phyloP scores from a whole-genome alignment of 2,888 invertebrate genomes.

The Philopedon plagiatum region DNA sequence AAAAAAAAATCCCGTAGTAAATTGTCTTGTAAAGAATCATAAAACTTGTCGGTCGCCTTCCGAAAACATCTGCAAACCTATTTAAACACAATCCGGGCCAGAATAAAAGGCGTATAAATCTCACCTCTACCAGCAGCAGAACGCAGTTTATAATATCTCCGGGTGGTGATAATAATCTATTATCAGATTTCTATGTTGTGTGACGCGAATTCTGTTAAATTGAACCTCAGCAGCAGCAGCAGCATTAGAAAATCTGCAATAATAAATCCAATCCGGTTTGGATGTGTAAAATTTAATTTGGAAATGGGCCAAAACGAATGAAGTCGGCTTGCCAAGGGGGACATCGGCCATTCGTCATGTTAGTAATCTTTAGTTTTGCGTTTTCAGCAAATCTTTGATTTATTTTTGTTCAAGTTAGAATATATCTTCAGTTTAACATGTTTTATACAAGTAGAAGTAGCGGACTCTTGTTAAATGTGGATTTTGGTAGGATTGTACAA shows the following conservation, averaged over 20 bases:
- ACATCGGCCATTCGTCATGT: slow-evolving; percentile 41
- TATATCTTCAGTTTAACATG: not conserved
- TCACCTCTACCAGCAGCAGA: slow-evolving; percentile 23
- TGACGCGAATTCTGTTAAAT: slow-evolving; percentile 38
- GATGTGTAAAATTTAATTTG: slow-evolving; percentile 64
- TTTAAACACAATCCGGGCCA: slow-evolving; percentile 37
- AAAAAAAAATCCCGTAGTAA: not conserved
- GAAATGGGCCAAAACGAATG: slow-evolving; percentile 59
- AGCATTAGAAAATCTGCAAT: slow-evolving; percentile 58
- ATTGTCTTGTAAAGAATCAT: not conserved
- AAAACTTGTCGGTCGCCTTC: slow-evolving; percentile 11
- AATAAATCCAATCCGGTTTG: slow-evolving; percentile 62
- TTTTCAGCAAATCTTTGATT: slow-evolving; percentile 30
- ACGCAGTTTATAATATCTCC: slow-evolving; percentile 46
- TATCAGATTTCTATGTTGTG: slow-evolving; percentile 23
- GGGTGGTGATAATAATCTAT: slow-evolving; percentile 40
- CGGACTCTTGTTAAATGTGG: too few relatives aligned
- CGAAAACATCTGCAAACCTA: slow-evolving; percentile 25
- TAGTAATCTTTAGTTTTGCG: slow-evolving; percentile 26
- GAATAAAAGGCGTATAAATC: slow-evolving; percentile 39
- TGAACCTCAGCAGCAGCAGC: slow-evolving; percentile 50
- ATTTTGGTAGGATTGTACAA: too few relatives aligned
- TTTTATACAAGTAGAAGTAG: not conserved
- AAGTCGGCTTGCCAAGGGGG: slow-evolving; percentile 51
- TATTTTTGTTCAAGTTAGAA: slow-evolving; percentile 4